Percentiles rank a stretch among this genome's conserved stretches.
Evolutionary conservation across 2,797 vertebrate species (phyloP).

Genomic region (Tragelaphus oryx): DNA sequence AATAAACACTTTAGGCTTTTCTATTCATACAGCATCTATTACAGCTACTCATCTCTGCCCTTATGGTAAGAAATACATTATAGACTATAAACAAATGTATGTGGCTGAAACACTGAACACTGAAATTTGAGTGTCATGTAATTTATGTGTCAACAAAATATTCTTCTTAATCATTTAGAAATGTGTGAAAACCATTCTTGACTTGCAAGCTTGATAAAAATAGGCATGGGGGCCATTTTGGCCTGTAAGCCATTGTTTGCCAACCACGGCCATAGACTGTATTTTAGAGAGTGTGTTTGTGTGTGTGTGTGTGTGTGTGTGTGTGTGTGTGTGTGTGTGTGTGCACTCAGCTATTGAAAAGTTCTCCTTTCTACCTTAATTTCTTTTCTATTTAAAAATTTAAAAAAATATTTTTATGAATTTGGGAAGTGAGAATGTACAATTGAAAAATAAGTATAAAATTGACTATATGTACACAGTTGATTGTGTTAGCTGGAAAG

Average conservation of each 20-base stretch:
- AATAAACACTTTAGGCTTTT: not conserved
- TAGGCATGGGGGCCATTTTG: not conserved
- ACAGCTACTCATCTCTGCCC: not conserved
- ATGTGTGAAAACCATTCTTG: not conserved
- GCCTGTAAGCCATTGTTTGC: not conserved
- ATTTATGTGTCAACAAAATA: not conserved
- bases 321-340: accelerated
- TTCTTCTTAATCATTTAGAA: not conserved
- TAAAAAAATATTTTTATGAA: not conserved
- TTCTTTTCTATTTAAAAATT: not conserved
- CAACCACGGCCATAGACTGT: not conserved
- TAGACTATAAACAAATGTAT: not conserved
- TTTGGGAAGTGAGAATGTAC: not conserved
- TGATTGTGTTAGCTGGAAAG: not conserved
- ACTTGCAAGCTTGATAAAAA: not conserved
- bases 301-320: not conserved
- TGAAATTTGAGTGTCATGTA: not conserved
- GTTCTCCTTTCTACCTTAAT: not conserved
- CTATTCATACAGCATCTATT: not conserved
- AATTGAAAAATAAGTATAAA: not conserved
- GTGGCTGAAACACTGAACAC: not conserved
- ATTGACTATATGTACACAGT: not conserved
- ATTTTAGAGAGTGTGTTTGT: not conserved
- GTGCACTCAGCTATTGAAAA: not conserved
- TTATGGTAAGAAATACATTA: not conserved